A percentile compares a stretch with the other conserved stretches of the same genome.
These are phyloP conservation scores for Drosophila multiciliata DNA, from an alignment of 2,888 invertebrate genomes.

Conservation along the genomic window DNA sequence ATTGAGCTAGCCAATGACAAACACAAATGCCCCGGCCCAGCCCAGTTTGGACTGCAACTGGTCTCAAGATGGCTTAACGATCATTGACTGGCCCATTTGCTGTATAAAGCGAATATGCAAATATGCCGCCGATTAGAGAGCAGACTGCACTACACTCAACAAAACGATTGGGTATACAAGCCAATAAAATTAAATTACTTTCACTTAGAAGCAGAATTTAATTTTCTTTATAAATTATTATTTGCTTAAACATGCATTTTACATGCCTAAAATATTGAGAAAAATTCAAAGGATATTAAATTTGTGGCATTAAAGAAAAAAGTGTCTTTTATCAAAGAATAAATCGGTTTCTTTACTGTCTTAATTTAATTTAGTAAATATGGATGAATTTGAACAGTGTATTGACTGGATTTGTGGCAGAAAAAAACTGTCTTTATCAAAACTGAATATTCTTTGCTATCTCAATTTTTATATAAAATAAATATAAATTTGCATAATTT, in stretches of 20 bases:
- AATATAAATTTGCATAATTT: background rate
- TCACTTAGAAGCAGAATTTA: background rate
- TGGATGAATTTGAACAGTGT: too few species aligned
- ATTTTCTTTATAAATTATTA: background rate
- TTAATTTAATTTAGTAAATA: too few species aligned
- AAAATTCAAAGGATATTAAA: background rate
- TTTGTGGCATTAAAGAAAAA: background rate
- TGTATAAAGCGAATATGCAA: constrained; percentile 77
- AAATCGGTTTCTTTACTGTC: background rate
- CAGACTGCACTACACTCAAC: constrained; percentile 36
- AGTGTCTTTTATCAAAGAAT: background rate
- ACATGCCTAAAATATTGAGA: background rate
- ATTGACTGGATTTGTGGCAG: too few species aligned
- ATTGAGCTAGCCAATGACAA: constrained; percentile 74
- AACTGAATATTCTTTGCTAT: too few species aligned
- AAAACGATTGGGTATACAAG: background rate
- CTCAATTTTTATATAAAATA: too few species aligned
- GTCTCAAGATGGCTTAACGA: constrained; percentile 74
- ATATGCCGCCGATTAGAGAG: constrained; percentile 76
- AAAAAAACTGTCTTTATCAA: too few species aligned
- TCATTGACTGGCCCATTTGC: constrained; percentile 76
- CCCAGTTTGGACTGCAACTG: constrained; percentile 44
- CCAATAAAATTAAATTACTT: background rate
- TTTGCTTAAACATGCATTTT: background rate
- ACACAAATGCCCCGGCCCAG: constrained; percentile 63